Conservation (phyloP, 2,113 vertebrate species). For the Falcunculus frontatus region DNA sequence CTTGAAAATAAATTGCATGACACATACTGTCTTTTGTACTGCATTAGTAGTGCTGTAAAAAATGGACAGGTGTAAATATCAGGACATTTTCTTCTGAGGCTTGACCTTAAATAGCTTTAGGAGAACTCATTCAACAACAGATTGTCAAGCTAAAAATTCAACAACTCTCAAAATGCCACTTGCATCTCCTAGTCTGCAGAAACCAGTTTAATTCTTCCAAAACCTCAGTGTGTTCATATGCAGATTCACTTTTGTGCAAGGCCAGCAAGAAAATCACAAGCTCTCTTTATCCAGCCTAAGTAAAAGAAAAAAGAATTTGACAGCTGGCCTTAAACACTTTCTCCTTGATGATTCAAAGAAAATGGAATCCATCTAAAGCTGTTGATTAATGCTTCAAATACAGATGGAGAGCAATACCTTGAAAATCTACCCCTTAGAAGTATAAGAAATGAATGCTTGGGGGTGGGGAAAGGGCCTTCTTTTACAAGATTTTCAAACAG, state of each 20-base stretch:
- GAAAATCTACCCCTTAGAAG: not conserved
- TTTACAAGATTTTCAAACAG: not conserved
- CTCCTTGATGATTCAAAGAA: slow-evolving; percentile 19
- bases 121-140: not conserved
- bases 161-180: not conserved
- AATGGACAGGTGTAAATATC: not conserved
- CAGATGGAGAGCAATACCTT: slow-evolving; percentile 14
- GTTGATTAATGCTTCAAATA: slow-evolving; percentile 38
- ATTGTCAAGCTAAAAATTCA: not conserved
- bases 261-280: slow-evolving; percentile 19
- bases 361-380: slow-evolving; percentile 27
- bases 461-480: not conserved
- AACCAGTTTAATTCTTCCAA: not conserved
- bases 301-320: slow-evolving; percentile 31
- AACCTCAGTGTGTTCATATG: not conserved
- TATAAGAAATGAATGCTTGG: not conserved
- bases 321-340: slow-evolving; percentile 35
- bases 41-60: not conserved
- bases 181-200: not conserved
- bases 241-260: slow-evolving; percentile 23
- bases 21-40: not conserved
- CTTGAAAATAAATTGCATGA: not conserved
- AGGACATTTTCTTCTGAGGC: not conserved
- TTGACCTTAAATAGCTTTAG: not conserved
- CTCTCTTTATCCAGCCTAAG: not conserved